Evolutionary conservation across 2,113 vertebrate genomes (phyloP), one percentile per base, ranked within the genome.

Genomic region (Syngnathus typhle): DNA sequence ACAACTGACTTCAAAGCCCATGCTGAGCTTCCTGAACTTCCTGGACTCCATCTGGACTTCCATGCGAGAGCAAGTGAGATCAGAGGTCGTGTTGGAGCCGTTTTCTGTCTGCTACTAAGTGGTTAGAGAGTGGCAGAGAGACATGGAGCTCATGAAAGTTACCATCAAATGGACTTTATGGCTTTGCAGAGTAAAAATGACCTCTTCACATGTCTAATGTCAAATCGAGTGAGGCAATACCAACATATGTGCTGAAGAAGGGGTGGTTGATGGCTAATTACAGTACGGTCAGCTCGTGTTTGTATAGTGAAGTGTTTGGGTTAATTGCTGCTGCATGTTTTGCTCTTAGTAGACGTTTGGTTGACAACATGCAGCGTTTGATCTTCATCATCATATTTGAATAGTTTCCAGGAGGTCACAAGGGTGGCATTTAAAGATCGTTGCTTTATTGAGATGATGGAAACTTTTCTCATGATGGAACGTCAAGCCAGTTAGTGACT

Each of bases 71-170:
- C 74, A 68, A 62, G 63, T 44, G 69, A 77, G 81, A 82, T 85
- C 81, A 87, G 76, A 72, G 80, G 81, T 78, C 60, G 60, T 47
- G 66, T 69, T 52, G 72, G 55, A 85, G 81, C 73, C 77, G 73
- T 41, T 69, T 73, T 79, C 73, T 64, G 79, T 82, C 63, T 47
- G 78, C 71, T 74, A 69, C 74, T 73, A 60, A 78, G 77, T 67
- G 75, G 83, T 85, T 88, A 85, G 87, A 82, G 70, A 87, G 72
- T 85, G 88, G 77, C 71, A 74, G 71, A 79, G 66, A 67, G 61
- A 79, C 51, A 58, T 61, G 64, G 72, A 73, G 63, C 77, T 84
- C 78, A 68, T 88, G 75, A 87, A 88, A 84, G 82, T 76, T 69
- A 13, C 77, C 75, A 86, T 88, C 83, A 88, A 88, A 76, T 52